phyloP scores from a whole-genome alignment of 2,888 invertebrate species.

The Agriotes lineatus region DNA sequence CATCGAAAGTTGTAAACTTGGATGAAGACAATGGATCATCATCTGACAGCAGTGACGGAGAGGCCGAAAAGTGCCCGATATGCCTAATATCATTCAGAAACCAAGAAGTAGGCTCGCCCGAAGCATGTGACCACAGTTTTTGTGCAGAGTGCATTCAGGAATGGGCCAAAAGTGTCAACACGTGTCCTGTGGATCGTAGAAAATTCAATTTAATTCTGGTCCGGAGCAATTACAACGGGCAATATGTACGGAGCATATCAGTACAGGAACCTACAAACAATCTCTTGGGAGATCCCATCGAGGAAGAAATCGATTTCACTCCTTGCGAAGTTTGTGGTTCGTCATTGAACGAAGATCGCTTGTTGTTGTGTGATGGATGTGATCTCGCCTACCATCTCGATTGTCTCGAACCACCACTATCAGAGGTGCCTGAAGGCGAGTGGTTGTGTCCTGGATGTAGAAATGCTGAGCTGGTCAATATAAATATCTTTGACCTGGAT shows the following conservation, averaged over 20 bases:
- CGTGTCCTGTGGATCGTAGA: conserved; percentile 85
- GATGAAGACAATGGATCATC: conserved; percentile 55
- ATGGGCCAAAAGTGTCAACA: conserved; percentile 96
- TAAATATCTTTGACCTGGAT: background rate
- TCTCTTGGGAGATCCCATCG: conserved; percentile 62
- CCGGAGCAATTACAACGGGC: conserved; percentile 73
- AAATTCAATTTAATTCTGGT: conserved; percentile 84
- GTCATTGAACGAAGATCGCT: conserved; percentile 84
- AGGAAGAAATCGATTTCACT: conserved; percentile 72
- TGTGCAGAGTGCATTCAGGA: conserved; percentile 91
- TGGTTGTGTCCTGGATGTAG: conserved; percentile 84
- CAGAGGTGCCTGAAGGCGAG: conserved; percentile 81
- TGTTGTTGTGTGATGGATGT: conserved; percentile 93
- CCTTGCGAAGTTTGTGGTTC: conserved; percentile 85
- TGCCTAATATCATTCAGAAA: conserved; percentile 82
- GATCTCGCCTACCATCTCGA: conserved; percentile 93
- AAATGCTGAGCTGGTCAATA: background rate
- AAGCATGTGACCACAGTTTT: conserved; percentile 89
- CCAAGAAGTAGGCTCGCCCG: conserved; percentile 88
- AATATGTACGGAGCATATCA: conserved; percentile 75
- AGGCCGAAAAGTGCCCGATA: conserved; percentile 90
- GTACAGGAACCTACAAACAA: conserved; percentile 70
- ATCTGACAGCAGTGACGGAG: conserved; percentile 76
- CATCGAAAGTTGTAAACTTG: conserved; percentile 3
- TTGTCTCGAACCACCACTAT: conserved; percentile 86